Evolutionary conservation across 1,140 invertebrate species (phyloP).

Genomic region (Rhyacophila brunnea): DNA sequence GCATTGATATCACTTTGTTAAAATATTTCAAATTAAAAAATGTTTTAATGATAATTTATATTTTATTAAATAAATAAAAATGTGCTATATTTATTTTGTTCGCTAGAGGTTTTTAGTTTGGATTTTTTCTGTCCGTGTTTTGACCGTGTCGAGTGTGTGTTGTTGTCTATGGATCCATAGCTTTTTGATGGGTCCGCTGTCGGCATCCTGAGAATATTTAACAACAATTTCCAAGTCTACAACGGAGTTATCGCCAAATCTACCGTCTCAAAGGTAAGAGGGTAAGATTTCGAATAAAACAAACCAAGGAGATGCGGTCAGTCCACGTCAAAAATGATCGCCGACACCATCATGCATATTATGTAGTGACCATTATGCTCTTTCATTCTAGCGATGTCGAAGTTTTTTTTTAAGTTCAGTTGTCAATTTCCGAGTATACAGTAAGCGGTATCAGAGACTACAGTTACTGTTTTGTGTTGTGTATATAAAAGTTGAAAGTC

Average conservation of each 20-base stretch:
- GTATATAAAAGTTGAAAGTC: conserved; percentile 23
- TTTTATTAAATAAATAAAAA: too few species aligned
- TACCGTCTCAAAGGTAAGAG: conserved; percentile 28
- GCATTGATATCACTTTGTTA: too few species aligned
- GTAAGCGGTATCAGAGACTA: conserved; percentile 24
- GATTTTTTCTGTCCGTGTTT: too few species aligned
- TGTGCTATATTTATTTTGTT: too few species aligned
- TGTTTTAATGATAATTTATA: too few species aligned
- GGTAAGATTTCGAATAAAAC: conserved; percentile 24
- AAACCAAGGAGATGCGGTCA: conserved; percentile 16
- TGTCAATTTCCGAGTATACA: conserved; percentile 21
- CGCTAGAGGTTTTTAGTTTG: too few species aligned
- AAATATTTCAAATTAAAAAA: too few species aligned
- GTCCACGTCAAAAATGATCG: conserved; percentile 11
- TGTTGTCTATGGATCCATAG: background rate
- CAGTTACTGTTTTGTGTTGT: conserved; percentile 32
- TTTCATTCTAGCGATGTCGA: conserved; percentile 26
- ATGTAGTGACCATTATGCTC: conserved; percentile 28
- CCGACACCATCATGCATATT: conserved; percentile 20
- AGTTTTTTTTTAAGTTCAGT: conserved; percentile 25
- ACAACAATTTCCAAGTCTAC: conserved; percentile 12
- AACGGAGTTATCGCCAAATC: conserved; percentile 23
- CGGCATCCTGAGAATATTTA: conserved; percentile 23
- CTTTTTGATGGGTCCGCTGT: conserved; percentile 16
- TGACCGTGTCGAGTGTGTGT: too few species aligned